A percentile compares a stretch with the other conserved stretches of the same genome.
Evolutionary conservation across 2,888 invertebrate species (phyloP).

Genomic region (Atrina japonica): DNA sequence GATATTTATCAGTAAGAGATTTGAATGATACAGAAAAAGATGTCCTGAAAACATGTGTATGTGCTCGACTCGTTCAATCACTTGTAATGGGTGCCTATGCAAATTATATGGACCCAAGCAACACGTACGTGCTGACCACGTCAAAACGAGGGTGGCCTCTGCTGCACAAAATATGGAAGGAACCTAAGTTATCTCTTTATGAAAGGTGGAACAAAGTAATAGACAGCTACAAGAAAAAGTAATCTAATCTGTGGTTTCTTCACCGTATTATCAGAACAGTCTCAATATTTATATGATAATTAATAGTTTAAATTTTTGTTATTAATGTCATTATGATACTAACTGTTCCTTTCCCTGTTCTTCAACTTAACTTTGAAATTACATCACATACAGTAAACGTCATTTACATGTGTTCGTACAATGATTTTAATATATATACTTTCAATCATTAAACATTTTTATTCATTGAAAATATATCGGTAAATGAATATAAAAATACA

Average conservation of each 20-base stretch:
- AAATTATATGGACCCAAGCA: constrained; percentile 87
- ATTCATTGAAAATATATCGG: too few species aligned
- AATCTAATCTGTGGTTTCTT: not conserved
- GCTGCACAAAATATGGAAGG: constrained; percentile 64
- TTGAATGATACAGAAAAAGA: constrained; percentile 85
- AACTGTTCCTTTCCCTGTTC: too few species aligned
- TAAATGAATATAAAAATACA: too few species aligned
- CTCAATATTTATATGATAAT: too few species aligned
- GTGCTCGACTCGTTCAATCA: constrained; percentile 91
- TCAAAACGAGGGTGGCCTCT: constrained; percentile 72
- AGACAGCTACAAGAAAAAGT: constrained; percentile 10
- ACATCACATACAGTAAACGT: too few species aligned
- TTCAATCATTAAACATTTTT: too few species aligned
- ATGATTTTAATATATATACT: too few species aligned
- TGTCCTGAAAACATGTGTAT: constrained; percentile 87
- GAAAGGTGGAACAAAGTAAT: constrained; percentile 46
- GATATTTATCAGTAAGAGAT: constrained; percentile 86
- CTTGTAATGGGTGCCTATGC: constrained; percentile 91
- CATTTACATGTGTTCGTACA: too few species aligned
- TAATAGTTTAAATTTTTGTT: too few species aligned
- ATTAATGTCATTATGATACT: too few species aligned
- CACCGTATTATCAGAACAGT: not conserved
- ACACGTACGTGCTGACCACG: constrained; percentile 89
- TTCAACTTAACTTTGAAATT: too few species aligned
- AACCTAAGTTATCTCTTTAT: constrained; percentile 36